Conservation (phyloP, 2,797 vertebrate genomes). For the Hippocampus kuda region DNA sequence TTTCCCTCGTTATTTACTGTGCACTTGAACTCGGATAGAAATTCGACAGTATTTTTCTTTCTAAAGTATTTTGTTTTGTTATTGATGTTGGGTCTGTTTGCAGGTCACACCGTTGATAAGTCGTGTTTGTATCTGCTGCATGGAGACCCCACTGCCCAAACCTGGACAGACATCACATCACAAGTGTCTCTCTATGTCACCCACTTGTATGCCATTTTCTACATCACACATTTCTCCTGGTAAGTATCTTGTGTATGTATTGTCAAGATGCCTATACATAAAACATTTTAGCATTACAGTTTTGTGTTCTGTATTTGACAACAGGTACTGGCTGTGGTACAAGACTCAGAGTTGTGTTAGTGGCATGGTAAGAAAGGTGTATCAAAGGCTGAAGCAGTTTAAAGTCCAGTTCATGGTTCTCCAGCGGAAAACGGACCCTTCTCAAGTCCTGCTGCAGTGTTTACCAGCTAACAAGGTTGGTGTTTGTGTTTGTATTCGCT, state of each 20-base stretch:
- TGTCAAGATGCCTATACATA: not conserved
- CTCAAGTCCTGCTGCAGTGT: constrained; percentile 91
- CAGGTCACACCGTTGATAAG: constrained; percentile 80
- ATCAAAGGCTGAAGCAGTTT: constrained; percentile 82
- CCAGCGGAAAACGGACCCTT: constrained; percentile 82
- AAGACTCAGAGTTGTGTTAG: constrained; percentile 79
- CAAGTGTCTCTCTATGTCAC: constrained; percentile 81
- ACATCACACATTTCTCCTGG: constrained; percentile 92
- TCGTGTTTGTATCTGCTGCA: constrained; percentile 78
- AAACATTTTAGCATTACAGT: not conserved
- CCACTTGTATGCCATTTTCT: constrained; percentile 85
- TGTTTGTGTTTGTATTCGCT: not conserved
- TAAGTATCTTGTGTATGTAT: constrained; percentile 52
- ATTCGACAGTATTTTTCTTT: too few relatives aligned
- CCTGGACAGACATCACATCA: constrained; percentile 86
- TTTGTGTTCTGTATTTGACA: not conserved
- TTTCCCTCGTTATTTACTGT: too few relatives aligned
- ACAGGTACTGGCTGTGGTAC: constrained; percentile 98
- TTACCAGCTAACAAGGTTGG: constrained; percentile 81
- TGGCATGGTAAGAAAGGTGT: constrained; percentile 80
- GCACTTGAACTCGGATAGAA: too few relatives aligned
- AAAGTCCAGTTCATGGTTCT: constrained; percentile 87
- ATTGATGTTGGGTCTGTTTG: constrained; percentile 8
- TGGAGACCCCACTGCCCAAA: constrained; percentile 70
- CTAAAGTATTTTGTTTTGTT: too few relatives aligned